These are phyloP conservation scores for Chloromyia formosa DNA, from an alignment of 2,888 invertebrate species.

Conservation along the genomic window DNA sequence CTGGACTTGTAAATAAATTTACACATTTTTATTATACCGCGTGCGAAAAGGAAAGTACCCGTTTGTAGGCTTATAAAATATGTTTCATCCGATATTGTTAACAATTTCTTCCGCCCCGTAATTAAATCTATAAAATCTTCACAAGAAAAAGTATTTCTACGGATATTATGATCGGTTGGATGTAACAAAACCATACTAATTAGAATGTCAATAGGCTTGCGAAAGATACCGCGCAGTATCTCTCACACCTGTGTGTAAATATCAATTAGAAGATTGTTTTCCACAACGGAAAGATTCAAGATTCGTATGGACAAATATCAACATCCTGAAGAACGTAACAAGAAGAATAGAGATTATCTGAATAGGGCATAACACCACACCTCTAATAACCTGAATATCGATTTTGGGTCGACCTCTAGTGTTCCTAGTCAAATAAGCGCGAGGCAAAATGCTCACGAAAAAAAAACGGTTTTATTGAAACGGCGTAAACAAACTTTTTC, in stretches of 20 bases:
- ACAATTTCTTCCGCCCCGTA: constrained; percentile 15
- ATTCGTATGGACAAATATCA: too few relatives aligned
- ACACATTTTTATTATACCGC: constrained; percentile 6
- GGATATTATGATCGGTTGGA: too few relatives aligned
- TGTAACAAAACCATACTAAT: constrained; percentile 28
- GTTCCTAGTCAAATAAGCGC: too few relatives aligned
- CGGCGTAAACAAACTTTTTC: constrained; percentile 6
- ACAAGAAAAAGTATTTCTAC: constrained; percentile 2
- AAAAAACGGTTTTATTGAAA: not conserved
- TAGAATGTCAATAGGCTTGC: constrained; percentile 10
- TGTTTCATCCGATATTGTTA: constrained; percentile 11
- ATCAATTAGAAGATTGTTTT: constrained; percentile 15
- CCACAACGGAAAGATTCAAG: too few relatives aligned
- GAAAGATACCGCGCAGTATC: not conserved
- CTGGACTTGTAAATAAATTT: constrained; percentile 12
- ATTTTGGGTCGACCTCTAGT: too few relatives aligned
- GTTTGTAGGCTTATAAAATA: constrained; percentile 5
- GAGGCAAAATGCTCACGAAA: not conserved
- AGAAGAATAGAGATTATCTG: too few relatives aligned
- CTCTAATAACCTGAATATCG: too few relatives aligned
- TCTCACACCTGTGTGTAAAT: constrained; percentile 21
- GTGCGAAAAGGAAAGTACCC: constrained; percentile 4
- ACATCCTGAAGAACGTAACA: too few relatives aligned
- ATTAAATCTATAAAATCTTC: constrained; percentile 12
- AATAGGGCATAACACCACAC: too few relatives aligned